Conservation (phyloP, 1,140 invertebrate species). For the Zaprionus camerounensis region DNA sequence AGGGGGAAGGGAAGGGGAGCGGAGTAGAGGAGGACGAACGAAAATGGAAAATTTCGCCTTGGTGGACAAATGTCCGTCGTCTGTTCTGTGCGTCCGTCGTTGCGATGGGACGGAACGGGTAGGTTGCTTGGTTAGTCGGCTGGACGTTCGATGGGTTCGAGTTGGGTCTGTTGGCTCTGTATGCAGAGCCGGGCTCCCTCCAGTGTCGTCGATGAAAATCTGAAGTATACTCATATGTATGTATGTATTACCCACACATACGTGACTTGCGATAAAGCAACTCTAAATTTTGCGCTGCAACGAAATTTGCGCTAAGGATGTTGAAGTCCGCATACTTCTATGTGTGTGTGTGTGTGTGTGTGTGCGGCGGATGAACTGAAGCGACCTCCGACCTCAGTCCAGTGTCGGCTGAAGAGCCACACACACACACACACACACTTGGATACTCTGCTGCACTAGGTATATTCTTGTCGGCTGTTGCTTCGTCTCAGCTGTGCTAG, state of each 20-base stretch:
- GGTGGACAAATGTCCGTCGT: constrained; percentile 65
- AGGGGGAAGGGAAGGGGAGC: not conserved
- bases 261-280: constrained; percentile 67
- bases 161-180: not conserved
- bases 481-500: constrained; percentile 27
- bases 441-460: constrained; percentile 31
- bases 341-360: constrained; percentile 33
- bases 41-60: constrained; percentile 80
- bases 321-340: constrained; percentile 47
- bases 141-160: not conserved
- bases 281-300: constrained; percentile 78
- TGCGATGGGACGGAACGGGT: constrained; percentile 2
- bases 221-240: constrained; percentile 65
- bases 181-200: constrained; percentile 4
- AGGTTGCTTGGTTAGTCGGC: constrained; percentile 1
- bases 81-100: constrained; percentile 33
- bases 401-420: constrained; percentile 33
- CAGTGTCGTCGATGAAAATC: constrained; percentile 69
- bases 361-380: constrained; percentile 44
- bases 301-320: constrained; percentile 77
- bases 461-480: constrained; percentile 51
- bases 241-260: constrained; percentile 27
- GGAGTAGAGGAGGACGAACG: constrained; percentile 36
- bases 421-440: constrained; percentile 26
- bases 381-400: constrained; percentile 38